phyloP scores from a whole-genome alignment of 2,888 invertebrate genomes.

The Poecilobothrus nobilitatus region DNA sequence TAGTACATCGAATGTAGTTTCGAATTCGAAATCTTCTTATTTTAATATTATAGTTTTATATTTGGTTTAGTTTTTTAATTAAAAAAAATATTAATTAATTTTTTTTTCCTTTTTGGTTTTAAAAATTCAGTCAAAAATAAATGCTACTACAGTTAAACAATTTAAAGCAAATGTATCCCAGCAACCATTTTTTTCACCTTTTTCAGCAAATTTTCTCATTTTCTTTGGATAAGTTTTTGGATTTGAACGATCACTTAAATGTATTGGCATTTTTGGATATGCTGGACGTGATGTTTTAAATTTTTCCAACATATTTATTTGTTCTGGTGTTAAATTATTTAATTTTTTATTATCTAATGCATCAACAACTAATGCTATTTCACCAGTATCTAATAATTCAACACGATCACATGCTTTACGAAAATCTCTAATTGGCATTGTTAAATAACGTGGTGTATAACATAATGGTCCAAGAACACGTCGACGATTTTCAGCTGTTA shows the following conservation, averaged over 20 bases:
- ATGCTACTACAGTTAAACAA: constrained; percentile 41
- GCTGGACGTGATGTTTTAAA: constrained; percentile 40
- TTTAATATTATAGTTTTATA: no score
- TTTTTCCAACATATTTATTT: constrained; percentile 37
- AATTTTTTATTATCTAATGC: constrained; percentile 39
- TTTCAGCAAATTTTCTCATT: constrained; percentile 33
- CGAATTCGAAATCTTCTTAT: no score
- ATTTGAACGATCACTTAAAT: constrained; percentile 42
- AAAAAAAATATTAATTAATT: no score
- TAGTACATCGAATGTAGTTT: no score
- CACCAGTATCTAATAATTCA: constrained; percentile 37
- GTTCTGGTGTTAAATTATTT: constrained; percentile 40
- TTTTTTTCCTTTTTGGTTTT: no score
- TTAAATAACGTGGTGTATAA: constrained; percentile 39
- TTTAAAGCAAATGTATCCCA: constrained; percentile 41
- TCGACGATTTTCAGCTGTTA: constrained; percentile 39
- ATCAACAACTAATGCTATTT: constrained; percentile 37
- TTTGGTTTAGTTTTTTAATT: no score
- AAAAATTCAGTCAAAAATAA: constrained; percentile 39
- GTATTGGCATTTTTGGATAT: constrained; percentile 42
- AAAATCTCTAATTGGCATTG: constrained; percentile 36
- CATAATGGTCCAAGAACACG: constrained; percentile 41
- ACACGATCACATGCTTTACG: constrained; percentile 39
- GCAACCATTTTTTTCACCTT: constrained; percentile 36
- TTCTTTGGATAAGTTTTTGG: constrained; percentile 43